These are phyloP conservation scores for Drosophila eohydei DNA, from an alignment of 2,888 invertebrate genomes.

Conservation along the genomic window DNA sequence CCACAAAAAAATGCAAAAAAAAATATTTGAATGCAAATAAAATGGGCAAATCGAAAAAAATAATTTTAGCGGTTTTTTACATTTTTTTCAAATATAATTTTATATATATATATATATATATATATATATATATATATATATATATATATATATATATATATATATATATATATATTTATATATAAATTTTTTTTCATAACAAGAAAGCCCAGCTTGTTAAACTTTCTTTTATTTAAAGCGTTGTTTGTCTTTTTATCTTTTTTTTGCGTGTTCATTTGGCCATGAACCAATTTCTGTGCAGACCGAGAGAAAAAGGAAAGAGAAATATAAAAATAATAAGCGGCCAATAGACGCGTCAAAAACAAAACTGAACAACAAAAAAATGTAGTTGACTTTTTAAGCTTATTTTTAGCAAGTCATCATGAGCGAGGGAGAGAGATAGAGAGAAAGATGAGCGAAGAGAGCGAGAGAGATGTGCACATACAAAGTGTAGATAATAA, in stretches of 20 bases:
- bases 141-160: too few relatives aligned
- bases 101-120: neutral
- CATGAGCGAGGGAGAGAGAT: slow-evolving; percentile 4
- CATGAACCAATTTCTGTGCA: slow-evolving; percentile 54
- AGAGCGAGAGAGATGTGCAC: neutral
- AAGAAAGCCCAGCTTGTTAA: slow-evolving; percentile 42
- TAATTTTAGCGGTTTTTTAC: neutral
- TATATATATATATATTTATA: neutral
- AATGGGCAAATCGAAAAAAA: slow-evolving; percentile 10
- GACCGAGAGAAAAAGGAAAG: neutral
- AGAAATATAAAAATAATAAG: slow-evolving; percentile 32
- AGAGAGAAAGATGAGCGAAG: neutral
- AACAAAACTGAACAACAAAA: slow-evolving; percentile 1
- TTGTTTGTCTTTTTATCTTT: neutral
- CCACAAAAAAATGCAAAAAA: neutral
- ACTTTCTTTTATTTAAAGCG: slow-evolving; percentile 62
- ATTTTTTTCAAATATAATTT: slow-evolving; percentile 21
- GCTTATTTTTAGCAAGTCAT: slow-evolving; percentile 59
- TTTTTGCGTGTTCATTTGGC: slow-evolving; percentile 36
- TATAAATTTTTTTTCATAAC: slow-evolving; percentile 7
- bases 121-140: neutral
- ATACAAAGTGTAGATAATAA: slow-evolving; percentile 32
- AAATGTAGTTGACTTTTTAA: slow-evolving; percentile 7
- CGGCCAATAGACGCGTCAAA: slow-evolving; percentile 24
- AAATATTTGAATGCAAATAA: neutral